Base-by-base conservation (phyloP, 2,888 invertebrate genomes). In the Oligia latruncula region DNA sequence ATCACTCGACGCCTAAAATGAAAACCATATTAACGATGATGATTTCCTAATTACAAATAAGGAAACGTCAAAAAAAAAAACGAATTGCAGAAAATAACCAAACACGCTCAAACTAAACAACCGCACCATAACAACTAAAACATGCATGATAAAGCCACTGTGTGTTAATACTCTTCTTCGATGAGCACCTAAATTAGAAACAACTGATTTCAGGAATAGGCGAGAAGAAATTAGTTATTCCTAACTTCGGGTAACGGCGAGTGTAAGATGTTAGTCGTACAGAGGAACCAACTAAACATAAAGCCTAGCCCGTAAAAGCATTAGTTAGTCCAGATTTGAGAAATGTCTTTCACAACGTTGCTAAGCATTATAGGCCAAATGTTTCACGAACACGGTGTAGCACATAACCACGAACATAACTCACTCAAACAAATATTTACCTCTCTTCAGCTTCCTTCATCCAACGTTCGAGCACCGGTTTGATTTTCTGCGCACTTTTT, bases 401-500 rank as follows among this genome's bases (percentile, higher is more conserved):
- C 94, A 95, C 95, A 95, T 91, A 87, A 92, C 91, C 94, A 96
- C 95, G 95, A 92, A 95, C 93, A 95, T 90, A 94, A 92, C 92
- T 95, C 96, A 96, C 95, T 96, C 95, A 95, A 95, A 95, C 95
- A 95, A 87, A 89, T 96, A 97, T 93, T 97, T 96, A 99, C 98
- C 99, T 98, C 97, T 99, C 99, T 97, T 99, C 99, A 77, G 99
- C 99, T 97, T 99, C 99, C 96, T 98, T 98, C 99, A 99, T 99
- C 99, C 99, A 99, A 96, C 98, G 98, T 97, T 99, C 99, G 94
- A 99, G 98, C 92, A 99, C 99, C 90, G 99, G 99, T 97, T 99
- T 99, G 95, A 99, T 99, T 98, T 99, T 99, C 97, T 99, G 99
- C 93, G 99, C 99, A 97, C 99, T 99, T 97, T 99, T 99, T 95